Percentiles rank a stretch among this genome's conserved stretches.
Conservation (phyloP, 2,888 invertebrate genomes). For the Apodemia duryi region DNA sequence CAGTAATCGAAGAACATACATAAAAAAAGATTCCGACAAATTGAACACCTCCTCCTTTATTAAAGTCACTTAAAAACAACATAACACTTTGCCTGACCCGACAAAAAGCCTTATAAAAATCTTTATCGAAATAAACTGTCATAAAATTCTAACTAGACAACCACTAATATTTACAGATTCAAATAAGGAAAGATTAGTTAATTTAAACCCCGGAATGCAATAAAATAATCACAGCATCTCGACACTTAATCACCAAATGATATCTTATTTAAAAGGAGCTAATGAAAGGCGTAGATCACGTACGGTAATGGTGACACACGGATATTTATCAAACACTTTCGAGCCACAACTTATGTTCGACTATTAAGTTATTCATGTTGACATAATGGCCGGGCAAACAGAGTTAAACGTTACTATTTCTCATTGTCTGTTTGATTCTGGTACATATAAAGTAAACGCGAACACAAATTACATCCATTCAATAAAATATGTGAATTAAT, state of each 20-base stretch:
- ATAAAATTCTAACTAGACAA: not conserved
- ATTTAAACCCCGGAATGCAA: constrained; percentile 50
- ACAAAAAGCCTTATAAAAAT: not conserved
- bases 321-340: constrained; percentile 73
- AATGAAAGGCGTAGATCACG: constrained; percentile 75
- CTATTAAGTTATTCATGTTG: constrained; percentile 71
- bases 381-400: constrained; percentile 67
- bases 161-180: constrained; percentile 7
- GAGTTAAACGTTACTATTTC: constrained; percentile 58
- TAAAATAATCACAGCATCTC: constrained; percentile 65
- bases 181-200: not conserved
- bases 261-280: constrained; percentile 73
- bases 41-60: no score
- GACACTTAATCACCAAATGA: constrained; percentile 65
- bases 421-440: constrained; percentile 38
- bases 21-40: no score
- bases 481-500: not conserved
- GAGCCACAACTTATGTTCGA: constrained; percentile 65
- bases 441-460: constrained; percentile 5
- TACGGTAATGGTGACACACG: constrained; percentile 68
- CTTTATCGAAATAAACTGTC: not conserved
- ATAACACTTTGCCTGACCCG: not conserved
- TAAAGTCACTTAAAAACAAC: not conserved
- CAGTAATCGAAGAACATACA: no score
- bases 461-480: not conserved